phyloP scores from a whole-genome alignment of 2,113 vertebrate species.

The Pimephales promelas region DNA sequence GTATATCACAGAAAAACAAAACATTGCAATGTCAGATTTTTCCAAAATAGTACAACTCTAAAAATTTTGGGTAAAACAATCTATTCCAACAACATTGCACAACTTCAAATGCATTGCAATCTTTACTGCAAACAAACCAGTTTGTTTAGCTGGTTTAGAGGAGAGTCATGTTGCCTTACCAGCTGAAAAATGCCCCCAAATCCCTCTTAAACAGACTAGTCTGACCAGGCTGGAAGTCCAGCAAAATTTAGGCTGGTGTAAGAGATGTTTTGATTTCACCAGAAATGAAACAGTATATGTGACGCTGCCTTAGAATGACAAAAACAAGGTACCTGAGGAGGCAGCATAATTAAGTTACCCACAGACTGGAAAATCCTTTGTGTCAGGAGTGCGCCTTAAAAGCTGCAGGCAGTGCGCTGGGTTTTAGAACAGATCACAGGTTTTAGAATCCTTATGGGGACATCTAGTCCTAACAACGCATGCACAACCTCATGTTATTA shows the following conservation, averaged over 20 bases:
- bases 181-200: neutral
- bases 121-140: too few relatives aligned
- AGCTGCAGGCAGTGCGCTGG: neutral
- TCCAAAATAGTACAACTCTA: too few relatives aligned
- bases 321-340: neutral
- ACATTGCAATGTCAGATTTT: too few relatives aligned
- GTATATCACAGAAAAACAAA: too few relatives aligned
- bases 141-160: neutral
- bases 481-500: neutral
- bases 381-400: neutral
- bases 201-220: neutral
- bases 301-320: neutral
- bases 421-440: conserved; percentile 11
- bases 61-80: too few relatives aligned
- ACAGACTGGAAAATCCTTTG: conserved; percentile 5
- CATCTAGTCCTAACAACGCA: neutral
- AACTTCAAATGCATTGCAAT: too few relatives aligned
- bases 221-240: neutral
- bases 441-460: neutral
- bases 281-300: neutral
- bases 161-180: neutral
- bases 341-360: neutral
- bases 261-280: too few relatives aligned
- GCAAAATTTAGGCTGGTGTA: too few relatives aligned
- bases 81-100: too few relatives aligned